Evolutionary conservation across 2,797 vertebrate genomes (phyloP), one percentile per base, ranked within the genome.

Genomic region (Trichosurus vulpecula): DNA sequence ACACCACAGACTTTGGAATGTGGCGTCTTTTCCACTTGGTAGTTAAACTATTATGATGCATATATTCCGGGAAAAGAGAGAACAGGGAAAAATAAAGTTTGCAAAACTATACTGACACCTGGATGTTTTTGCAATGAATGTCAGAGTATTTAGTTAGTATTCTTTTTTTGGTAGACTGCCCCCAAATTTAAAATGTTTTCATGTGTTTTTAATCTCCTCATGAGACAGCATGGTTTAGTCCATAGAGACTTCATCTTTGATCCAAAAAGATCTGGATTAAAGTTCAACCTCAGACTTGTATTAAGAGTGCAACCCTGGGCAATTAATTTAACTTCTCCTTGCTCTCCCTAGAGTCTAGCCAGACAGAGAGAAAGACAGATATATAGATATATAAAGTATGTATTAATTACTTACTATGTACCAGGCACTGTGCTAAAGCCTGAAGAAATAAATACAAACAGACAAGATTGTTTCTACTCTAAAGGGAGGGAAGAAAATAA

Each of bases 61-160:
- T 97, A 97, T 97, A 95, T 95, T 96, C 31, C 89, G 53, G 90
- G 81, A 97, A 91, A 29, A 97, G 55, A 94, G 94, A 96, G 96
- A 97, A 94, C 47, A 98, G 97, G 96, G 95, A 94, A 97, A 41
- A 96, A 52, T 95, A 97, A 97, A 98, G 74, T 97, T 97, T 96
- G 56, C 90, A 97, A 94, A 96, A 96, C 95, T 96, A 97, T 93
- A 95, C 90, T 94, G 54, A 52, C 55, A 89, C 90, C 91, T 90
- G 41, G 29, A 31, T 91, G 13, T 95, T 95, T 95, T 95, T 81
- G 27, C 4, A 19, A n/a, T 95, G 2, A 13, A 94, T 97, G 94
- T 3, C 52, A 91, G 25, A 8, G 90, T 95, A 92, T 66, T 52
- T 35, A 92, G 54, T 54, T 41, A n/a, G 3, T 35, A 25, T 30